Evolutionary conservation across 92 coral and sea anemone species (phyloP), one percentile per base, ranked within the genome.

Genomic region (Blastomussa wellsi): DNA sequence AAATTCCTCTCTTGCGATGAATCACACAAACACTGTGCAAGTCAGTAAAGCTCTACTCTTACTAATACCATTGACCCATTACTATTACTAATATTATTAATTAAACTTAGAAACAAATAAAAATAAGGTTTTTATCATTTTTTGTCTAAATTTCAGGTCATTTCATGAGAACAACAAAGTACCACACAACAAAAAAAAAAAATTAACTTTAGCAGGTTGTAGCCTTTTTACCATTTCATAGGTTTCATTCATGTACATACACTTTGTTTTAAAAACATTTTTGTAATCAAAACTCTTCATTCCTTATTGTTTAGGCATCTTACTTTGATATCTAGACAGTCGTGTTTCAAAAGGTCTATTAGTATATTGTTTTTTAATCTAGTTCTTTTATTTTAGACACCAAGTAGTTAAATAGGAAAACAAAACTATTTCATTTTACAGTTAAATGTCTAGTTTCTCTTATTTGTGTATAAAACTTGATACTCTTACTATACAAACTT

Each of bases 111-210:
- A 44, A 44, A 10, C 24, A 57, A 24, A 26, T 57, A 8, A 24
- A 57, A 53, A 52, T 71, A 2, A 33, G 26, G 17, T 71, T 29
- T 2, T 31, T 28, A 0, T 48, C 4, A 9, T 29, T 48, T 44
- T 76, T 41, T 51, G 39, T 51, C 6, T 76, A 28, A 51, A 22
- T 49, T 76, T 29, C 80, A 76, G 80, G 42, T 76, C 39, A 76
- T 76, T 32, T 76, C 80, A 51, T 76, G 80, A 76, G 26, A 76
- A 49, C 66, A 47, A 51, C 79, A 47, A 76, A 76, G 35, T 69
- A 32, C 42, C 42, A 60, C 41, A 32, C 16, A 26, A 33, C 26
- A 33, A 62, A 26, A 26, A 62, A 26, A 70, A 62, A 26, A 62
- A 62, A 8, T 8, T 24, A 59, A 68, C 74, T 0, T 68, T 16